These are phyloP conservation scores for Dynastes grantii DNA, from an alignment of 2,888 invertebrate genomes.

Conservation along the genomic window DNA sequence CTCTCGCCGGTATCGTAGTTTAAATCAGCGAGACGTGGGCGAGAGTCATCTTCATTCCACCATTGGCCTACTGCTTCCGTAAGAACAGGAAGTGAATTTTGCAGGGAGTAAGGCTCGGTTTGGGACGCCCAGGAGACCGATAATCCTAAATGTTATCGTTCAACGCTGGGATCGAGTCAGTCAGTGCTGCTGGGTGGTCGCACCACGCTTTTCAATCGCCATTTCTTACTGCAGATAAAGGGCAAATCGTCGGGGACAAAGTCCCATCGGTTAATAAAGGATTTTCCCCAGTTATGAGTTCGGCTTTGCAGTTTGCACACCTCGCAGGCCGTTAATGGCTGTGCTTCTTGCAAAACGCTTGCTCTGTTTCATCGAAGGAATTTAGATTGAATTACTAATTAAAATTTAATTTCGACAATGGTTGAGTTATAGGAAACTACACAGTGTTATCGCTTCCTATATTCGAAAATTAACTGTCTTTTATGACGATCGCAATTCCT, in stretches of 20 bases:
- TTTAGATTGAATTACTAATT: conserved; percentile 16
- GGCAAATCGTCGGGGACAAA: conserved; percentile 29
- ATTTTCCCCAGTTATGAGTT: conserved; percentile 38
- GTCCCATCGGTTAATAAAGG: conserved; percentile 36
- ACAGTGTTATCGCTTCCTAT: neutral
- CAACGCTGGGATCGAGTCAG: conserved; percentile 29
- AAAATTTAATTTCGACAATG: conserved; percentile 25
- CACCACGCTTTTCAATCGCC: conserved; percentile 17
- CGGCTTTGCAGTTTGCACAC: conserved; percentile 36
- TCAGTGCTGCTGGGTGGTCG: neutral
- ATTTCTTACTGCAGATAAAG: conserved; percentile 40
- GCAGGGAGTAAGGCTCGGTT: conserved; percentile 30
- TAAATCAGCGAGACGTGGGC: conserved; percentile 3
- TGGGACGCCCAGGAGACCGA: conserved; percentile 20
- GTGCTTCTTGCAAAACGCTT: neutral
- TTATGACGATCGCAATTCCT: too few relatives aligned
- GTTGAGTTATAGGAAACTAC: neutral
- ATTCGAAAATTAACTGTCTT: too few relatives aligned
- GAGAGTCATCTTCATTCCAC: neutral
- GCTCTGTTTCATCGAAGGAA: neutral
- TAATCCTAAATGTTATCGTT: conserved; percentile 46
- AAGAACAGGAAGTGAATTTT: conserved; percentile 11
- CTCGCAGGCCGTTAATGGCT: conserved; percentile 8
- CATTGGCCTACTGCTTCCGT: neutral
- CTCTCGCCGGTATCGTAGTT: conserved; percentile 3